phyloP scores from a whole-genome alignment of 2,888 invertebrate genomes.

The Nemurella pictetii region DNA sequence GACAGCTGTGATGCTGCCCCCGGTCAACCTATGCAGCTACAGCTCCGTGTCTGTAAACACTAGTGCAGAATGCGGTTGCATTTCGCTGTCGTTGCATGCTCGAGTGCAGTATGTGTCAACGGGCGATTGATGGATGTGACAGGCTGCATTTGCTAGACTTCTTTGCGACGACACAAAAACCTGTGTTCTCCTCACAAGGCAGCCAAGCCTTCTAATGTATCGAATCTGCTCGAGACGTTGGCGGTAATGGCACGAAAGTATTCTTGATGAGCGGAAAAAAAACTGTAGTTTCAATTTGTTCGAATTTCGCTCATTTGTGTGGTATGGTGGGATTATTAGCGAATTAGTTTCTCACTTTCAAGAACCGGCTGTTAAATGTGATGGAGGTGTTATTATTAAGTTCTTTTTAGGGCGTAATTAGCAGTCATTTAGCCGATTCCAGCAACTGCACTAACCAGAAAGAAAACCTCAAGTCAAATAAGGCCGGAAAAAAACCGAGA shows the following conservation, averaged over 20 bases:
- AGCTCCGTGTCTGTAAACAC: neutral
- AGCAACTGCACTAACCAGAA: neutral
- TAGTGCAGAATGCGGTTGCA: neutral
- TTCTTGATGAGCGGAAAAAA: neutral
- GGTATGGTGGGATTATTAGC: neutral
- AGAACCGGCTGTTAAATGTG: neutral
- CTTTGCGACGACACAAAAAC: conserved; percentile 20
- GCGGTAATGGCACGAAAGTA: neutral
- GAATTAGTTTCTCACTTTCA: neutral
- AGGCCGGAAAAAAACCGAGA: neutral
- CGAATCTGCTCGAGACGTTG: neutral
- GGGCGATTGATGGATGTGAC: conserved; percentile 27
- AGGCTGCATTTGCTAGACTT: neutral
- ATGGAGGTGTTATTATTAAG: neutral
- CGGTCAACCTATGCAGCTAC: neutral
- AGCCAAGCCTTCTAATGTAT: neutral
- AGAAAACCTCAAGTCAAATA: neutral
- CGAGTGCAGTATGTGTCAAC: neutral
- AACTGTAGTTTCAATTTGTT: neutral
- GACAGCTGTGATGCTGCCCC: neutral
- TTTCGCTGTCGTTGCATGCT: neutral
- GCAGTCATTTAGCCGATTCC: neutral
- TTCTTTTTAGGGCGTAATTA: neutral
- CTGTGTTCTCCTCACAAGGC: conserved; percentile 4
- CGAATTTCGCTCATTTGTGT: neutral